Base-by-base conservation (phyloP, 1,140 invertebrate species). In the Steinernema khuongi region DNA sequence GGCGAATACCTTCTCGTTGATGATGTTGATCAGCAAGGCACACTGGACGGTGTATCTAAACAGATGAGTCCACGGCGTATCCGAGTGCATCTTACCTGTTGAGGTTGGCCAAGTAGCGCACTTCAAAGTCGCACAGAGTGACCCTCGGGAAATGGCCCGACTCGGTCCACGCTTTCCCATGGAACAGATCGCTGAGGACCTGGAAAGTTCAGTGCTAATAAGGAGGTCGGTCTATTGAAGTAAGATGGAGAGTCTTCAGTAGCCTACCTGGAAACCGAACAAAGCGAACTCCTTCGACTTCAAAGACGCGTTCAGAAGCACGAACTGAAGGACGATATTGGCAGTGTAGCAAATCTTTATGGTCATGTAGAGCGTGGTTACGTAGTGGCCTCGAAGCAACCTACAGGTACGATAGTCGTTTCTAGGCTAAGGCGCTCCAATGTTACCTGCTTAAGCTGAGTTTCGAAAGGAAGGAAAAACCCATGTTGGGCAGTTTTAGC, bases 301-400 rank as follows among this genome's bases (percentile, higher is more conserved):
- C 85, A 97, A 94, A 89, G 96, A 96, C 72, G 90, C 90, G 88
- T 97, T 93, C 91, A 97, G 94, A 85, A 96, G 89, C 88, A 95
- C 94, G 92, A 96, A 95, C 90, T 97, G 94, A 87, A 93, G 93
- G 86, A 96, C 89, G 83, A 96, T 93, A 88, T 97, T 96, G 86
- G 91, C 87, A 80, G 96, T 79, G 71, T 84, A 84, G 31, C 74
- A 80, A 17, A 85, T 31, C 74, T 84, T 84, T 30, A 87, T 85
- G 36, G 87, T 82, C 33, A 88, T 81, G 77, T 89, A 88, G n/a
- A 89, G 80, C 1, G 85, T 83, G 0, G 86, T 86, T 2, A 88
- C 81, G 74, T 86, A 88, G 66, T 88, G 88, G n/a, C 88, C 88
- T 70, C 87, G 86, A 0, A 87, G 81, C 1, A 83, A 70, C 70